Percentiles rank a stretch among this genome's conserved stretches.
Evolutionary conservation across 2,797 vertebrate species (phyloP).

Genomic region (Falco cherrug): DNA sequence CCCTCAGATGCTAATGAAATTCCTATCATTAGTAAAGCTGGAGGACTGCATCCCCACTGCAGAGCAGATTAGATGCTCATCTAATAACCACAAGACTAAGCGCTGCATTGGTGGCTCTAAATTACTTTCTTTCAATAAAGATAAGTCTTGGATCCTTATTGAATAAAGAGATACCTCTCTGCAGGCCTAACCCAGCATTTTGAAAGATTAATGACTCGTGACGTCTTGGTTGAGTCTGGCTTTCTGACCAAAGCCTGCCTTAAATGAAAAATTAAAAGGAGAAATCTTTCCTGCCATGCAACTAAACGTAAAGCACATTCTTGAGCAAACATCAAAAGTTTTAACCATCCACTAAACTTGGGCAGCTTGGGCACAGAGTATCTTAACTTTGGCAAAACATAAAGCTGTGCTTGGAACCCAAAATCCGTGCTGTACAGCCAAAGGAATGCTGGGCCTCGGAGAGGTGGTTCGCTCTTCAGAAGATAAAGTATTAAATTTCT

Average conservation of each 20-base stretch:
- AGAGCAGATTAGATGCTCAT: not conserved
- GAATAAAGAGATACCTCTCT: not conserved
- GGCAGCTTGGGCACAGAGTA: not conserved
- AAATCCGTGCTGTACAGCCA: not conserved
- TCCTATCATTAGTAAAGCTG: not conserved
- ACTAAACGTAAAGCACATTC: not conserved
- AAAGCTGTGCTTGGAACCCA: not conserved
- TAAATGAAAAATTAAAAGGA: not conserved
- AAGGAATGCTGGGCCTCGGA: not conserved
- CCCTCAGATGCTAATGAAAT: not conserved
- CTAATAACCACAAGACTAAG: not conserved
- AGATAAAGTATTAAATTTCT: constrained; percentile 26
- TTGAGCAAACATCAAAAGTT: not conserved
- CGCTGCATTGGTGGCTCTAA: not conserved
- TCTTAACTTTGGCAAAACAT: not conserved
- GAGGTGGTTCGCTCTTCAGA: not conserved
- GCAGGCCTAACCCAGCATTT: not conserved
- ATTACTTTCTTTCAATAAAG: not conserved
- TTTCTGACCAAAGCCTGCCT: not conserved
- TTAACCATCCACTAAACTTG: not conserved
- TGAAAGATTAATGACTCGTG: not conserved
- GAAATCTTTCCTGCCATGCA: not conserved
- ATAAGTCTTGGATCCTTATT: not conserved
- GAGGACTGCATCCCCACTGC: not conserved
- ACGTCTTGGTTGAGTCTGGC: not conserved